phyloP scores from a whole-genome alignment of 2,113 vertebrate species.

The Camelus dromedarius region DNA sequence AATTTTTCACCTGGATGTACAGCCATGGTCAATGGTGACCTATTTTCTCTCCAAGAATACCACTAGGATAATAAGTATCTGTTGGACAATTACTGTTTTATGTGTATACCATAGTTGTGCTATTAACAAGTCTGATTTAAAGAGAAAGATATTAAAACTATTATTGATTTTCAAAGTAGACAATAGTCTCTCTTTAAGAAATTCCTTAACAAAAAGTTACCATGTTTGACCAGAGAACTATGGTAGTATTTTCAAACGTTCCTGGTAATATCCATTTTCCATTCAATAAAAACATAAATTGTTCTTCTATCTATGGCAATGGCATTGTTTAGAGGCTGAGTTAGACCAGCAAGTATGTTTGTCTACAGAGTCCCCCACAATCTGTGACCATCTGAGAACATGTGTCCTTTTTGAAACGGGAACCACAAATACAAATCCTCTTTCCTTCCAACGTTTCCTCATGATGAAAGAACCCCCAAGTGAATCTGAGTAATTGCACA shows the following conservation, averaged over 20 bases:
- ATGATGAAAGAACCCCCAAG: neutral
- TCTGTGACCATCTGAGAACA: neutral
- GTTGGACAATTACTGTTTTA: neutral
- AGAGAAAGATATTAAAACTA: neutral
- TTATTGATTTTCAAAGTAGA: neutral
- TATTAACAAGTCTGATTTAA: neutral
- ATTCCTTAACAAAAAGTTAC: neutral
- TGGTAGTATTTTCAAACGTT: neutral
- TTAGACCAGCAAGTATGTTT: neutral
- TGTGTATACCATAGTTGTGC: neutral
- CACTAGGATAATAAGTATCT: neutral
- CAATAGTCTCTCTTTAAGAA: neutral
- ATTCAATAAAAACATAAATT: neutral
- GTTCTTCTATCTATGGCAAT: neutral
- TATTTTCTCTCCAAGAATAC: neutral
- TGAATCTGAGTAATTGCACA: neutral
- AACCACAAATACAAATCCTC: neutral
- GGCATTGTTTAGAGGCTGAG: neutral
- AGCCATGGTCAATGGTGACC: neutral
- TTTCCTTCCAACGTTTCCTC: neutral
- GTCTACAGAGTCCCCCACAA: neutral
- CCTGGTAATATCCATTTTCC: neutral
- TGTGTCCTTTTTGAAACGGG: neutral
- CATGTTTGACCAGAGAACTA: neutral
- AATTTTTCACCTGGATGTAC: neutral